These are phyloP conservation scores for Heliconius congener DNA, from an alignment of 1,140 invertebrate species.

Conservation along the genomic window DNA sequence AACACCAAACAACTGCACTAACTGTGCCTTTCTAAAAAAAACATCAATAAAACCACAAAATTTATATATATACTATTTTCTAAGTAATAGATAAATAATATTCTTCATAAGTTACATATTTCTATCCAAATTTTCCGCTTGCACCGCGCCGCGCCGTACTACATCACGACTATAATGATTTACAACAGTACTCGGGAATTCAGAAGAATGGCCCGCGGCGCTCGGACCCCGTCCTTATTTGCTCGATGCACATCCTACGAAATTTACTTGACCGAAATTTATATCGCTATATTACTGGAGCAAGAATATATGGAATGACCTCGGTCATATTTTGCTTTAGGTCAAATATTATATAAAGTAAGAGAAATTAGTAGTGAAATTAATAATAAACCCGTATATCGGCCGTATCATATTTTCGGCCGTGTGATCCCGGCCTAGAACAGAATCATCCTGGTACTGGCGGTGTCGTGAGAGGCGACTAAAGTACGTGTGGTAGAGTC, in stretches of 20 bases:
- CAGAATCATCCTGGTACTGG: no score
- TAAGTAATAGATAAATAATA: constrained; percentile 6
- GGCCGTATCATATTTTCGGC: no score
- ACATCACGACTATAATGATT: constrained; percentile 32
- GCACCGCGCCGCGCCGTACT: constrained; percentile 18
- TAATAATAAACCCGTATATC: no score
- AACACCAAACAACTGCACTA: no score
- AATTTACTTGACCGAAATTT: constrained; percentile 39
- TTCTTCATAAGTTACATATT: constrained; percentile 20
- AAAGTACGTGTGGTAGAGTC: no score
- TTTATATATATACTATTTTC: not conserved
- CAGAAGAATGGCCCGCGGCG: constrained; percentile 30
- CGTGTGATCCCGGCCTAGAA: no score
- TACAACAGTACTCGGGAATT: constrained; percentile 28
- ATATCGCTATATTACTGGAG: constrained; percentile 15
- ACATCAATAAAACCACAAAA: no score
- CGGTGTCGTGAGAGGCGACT: no score
- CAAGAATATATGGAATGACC: not conserved
- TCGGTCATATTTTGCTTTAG: not conserved
- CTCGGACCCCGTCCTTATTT: constrained; percentile 37
- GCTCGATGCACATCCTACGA: constrained; percentile 44
- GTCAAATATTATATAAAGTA: not conserved
- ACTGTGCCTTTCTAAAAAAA: no score
- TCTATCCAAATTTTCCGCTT: constrained; percentile 23
- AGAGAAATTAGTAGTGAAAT: no score